phyloP scores from a whole-genome alignment of 2,113 vertebrate genomes.

The Periophthalmodon schlosseri region DNA sequence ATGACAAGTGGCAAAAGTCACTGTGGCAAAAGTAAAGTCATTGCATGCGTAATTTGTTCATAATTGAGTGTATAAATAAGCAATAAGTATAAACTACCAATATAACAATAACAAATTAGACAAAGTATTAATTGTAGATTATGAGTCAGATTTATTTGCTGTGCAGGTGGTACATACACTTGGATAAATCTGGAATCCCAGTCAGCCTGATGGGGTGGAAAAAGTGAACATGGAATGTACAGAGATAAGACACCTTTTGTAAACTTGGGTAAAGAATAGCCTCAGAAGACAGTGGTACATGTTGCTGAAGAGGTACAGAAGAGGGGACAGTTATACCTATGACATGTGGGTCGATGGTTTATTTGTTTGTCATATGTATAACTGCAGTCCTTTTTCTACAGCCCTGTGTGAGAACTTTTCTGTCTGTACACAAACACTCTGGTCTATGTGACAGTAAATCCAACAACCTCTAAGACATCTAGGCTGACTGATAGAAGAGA shows the following conservation, averaged over 20 bases:
- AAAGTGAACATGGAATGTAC: constrained; percentile 35
- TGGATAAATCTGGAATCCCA: constrained; percentile 52
- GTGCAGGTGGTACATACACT: constrained; percentile 37
- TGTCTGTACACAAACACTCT: constrained; percentile 57
- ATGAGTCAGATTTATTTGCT: constrained; percentile 65
- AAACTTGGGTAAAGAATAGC: constrained; percentile 30
- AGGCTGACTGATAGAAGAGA: constrained; percentile 54
- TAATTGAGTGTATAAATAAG: neutral
- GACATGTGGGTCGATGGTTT: neutral
- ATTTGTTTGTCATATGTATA: neutral
- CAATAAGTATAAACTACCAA: neutral
- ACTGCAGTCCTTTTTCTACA: neutral
- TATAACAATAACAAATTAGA: neutral
- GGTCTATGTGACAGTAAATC: constrained; percentile 53
- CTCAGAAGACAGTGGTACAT: constrained; percentile 15
- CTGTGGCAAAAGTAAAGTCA: too few species aligned
- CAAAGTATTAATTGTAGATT: constrained; percentile 1
- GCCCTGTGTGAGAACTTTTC: constrained; percentile 30
- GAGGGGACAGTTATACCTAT: neutral
- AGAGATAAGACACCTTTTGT: constrained; percentile 38
- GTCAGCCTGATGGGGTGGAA: constrained; percentile 43
- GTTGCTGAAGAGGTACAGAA: constrained; percentile 33
- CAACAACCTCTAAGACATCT: constrained; percentile 53
- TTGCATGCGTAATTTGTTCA: neutral
- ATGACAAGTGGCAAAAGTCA: too few species aligned